Conservation (phyloP, 2,888 invertebrate genomes). For the Euclidia mi region DNA sequence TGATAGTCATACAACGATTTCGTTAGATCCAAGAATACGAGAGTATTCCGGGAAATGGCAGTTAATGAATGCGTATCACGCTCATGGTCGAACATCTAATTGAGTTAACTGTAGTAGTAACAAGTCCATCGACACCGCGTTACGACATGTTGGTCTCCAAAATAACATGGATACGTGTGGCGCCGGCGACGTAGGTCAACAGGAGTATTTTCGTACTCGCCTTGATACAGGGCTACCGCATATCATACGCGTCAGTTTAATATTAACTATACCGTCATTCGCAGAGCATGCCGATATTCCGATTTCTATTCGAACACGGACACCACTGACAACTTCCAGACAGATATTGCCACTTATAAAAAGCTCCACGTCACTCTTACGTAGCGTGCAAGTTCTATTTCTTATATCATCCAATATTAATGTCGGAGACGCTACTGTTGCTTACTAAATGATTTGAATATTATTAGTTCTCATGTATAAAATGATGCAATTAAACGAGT, state of each 20-base stretch:
- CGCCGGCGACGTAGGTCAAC: conserved; percentile 85
- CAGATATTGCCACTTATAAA: conserved; percentile 49
- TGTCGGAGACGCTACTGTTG: conserved; percentile 22
- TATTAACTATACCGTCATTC: conserved; percentile 86
- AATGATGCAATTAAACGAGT: conserved; percentile 20
- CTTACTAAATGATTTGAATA: conserved; percentile 13
- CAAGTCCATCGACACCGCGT: conserved; percentile 72
- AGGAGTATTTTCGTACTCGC: conserved; percentile 86
- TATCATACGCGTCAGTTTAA: conserved; percentile 81
- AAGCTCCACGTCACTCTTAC: conserved; percentile 39
- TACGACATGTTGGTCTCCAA: conserved; percentile 70
- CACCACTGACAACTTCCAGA: conserved; percentile 56
- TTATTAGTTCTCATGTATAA: conserved; percentile 16
- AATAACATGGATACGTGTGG: conserved; percentile 74
- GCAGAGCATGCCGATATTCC: conserved; percentile 57
- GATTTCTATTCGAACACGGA: conserved; percentile 49
- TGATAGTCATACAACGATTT: no score
- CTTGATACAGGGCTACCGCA: conserved; percentile 88
- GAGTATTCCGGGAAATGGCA: background rate
- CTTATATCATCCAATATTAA: conserved; percentile 40
- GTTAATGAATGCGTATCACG: background rate
- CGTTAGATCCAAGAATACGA: background rate
- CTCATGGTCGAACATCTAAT: conserved; percentile 17
- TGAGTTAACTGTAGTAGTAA: conserved; percentile 39
- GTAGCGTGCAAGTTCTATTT: conserved; percentile 36